Percentiles rank a stretch among this genome's conserved stretches.
Evolutionary conservation across 2,888 invertebrate genomes (phyloP).

Genomic region (Bombylius discolor): DNA sequence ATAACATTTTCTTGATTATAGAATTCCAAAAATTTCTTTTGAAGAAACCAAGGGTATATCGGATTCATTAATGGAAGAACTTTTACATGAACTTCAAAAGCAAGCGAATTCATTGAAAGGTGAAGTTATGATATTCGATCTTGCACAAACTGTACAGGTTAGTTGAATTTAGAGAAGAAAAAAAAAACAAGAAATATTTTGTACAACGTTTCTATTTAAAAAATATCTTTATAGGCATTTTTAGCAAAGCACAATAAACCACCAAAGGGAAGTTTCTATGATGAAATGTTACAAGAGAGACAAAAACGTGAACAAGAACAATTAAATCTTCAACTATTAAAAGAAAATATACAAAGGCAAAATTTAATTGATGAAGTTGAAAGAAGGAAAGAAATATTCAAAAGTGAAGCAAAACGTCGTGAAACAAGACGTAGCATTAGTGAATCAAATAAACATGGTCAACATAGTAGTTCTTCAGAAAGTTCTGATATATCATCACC

Average conservation of each 20-base stretch:
- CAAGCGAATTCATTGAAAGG: slow-evolving; percentile 49
- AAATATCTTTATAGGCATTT: slow-evolving; percentile 45
- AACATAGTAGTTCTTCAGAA: slow-evolving; percentile 42
- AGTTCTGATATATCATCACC: slow-evolving; percentile 41
- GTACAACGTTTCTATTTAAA: not conserved
- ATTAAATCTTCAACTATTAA: slow-evolving; percentile 46
- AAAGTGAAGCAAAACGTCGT: slow-evolving; percentile 48
- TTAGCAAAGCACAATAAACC: slow-evolving; percentile 71
- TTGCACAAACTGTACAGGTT: slow-evolving; percentile 63
- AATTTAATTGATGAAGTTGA: slow-evolving; percentile 63
- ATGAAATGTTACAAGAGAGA: slow-evolving; percentile 72
- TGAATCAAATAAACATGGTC: slow-evolving; percentile 29
- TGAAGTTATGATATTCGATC: slow-evolving; percentile 76
- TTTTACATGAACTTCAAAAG: slow-evolving; percentile 47
- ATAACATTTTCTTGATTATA: slow-evolving; percentile 26
- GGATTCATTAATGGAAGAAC: slow-evolving; percentile 46
- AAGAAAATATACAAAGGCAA: slow-evolving; percentile 56
- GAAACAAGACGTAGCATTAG: slow-evolving; percentile 40
- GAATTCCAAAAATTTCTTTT: slow-evolving; percentile 55
- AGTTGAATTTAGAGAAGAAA: not conserved
- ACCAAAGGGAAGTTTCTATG: slow-evolving; percentile 69
- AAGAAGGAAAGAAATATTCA: slow-evolving; percentile 62
- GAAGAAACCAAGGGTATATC: slow-evolving; percentile 71
- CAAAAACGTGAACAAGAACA: slow-evolving; percentile 52
- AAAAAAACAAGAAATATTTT: no score